Evolutionary conservation across 2,888 invertebrate species (phyloP), one percentile per base, ranked within the genome.

Genomic region (Yponomeuta sedellus): DNA sequence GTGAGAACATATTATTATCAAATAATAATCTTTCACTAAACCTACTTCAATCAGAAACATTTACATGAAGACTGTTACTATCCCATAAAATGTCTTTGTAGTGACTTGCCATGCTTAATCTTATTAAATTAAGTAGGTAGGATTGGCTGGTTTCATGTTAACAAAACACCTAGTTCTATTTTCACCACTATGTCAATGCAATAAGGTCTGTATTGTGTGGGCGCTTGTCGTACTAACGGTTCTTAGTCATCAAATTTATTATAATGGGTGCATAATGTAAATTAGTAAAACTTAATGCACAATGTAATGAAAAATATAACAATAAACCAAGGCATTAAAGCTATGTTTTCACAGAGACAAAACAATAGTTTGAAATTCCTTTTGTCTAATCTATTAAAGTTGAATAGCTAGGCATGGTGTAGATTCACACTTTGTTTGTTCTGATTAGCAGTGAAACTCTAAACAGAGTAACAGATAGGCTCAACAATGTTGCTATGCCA

Each of bases 371-470:
- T 22, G 11, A 59, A 59, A 59, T 22, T 6, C 20, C 25, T 59
- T 22, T 59, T 59, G 59, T 59, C 20, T 22, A 59, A 59, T 11
- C 25, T 59, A 10, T 22, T 10, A 59, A 59, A 59, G 59, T 59
- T 59, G 8, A 25, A 59, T 59, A 3, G 19, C 25, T 19, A 22
- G 59, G 19, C 16, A 59, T 59, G 25, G 8, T 20, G 25, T n/a
- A 11, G 20, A 20, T 19, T 58, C 19, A 58, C 58, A 12, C 56
- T 56, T 58, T 58, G 22, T 58, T 58, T 58, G 22, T 52, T 52
- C 44, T 8, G 44, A 44, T 44, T 44, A 44, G 8, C 4, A 12
- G 44, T 44, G 40, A 44, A 52, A 52, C 44, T 52, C 44, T 52
- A 0, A 12, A 52, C 44, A 52, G 12, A 16, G 44, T 16, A 52